Conservation (phyloP, 2,797 vertebrate genomes). For the Crypturellus tataupa region DNA sequence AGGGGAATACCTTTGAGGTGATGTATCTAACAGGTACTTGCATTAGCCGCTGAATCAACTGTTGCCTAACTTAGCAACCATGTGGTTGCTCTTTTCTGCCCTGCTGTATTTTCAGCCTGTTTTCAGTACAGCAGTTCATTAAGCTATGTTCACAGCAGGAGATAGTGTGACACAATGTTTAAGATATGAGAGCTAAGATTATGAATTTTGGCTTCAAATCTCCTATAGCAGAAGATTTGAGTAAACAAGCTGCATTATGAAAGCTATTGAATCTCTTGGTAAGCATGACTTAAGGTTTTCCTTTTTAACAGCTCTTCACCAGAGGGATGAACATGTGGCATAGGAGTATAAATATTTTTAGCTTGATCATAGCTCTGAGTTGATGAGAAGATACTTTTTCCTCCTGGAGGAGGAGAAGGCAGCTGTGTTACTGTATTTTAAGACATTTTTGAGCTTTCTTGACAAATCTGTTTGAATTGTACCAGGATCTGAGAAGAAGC, state of each 20-base stretch:
- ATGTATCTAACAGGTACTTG: not conserved
- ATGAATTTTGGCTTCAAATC: not conserved
- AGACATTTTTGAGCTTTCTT: not conserved
- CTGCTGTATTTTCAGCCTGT: not conserved
- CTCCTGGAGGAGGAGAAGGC: not conserved
- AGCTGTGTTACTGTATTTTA: not conserved
- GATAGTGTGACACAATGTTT: not conserved
- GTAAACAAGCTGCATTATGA: not conserved
- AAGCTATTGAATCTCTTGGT: not conserved
- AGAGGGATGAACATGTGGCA: not conserved
- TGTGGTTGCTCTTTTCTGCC: not conserved
- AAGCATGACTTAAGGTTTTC: not conserved
- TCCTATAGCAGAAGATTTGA: not conserved
- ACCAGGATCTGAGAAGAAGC: conserved; percentile 87
- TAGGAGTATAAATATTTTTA: not conserved
- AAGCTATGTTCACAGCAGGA: not conserved
- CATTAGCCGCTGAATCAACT: not conserved
- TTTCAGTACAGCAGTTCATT: not conserved
- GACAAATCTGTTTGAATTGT: conserved; percentile 52
- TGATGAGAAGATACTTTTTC: not conserved
- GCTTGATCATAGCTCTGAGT: not conserved
- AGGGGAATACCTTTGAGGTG: not conserved
- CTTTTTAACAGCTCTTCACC: not conserved
- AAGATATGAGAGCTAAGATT: not conserved
- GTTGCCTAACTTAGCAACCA: not conserved